Evolutionary conservation across 2,113 vertebrate species (phyloP).

Genomic region (Podarcis muralis): DNA sequence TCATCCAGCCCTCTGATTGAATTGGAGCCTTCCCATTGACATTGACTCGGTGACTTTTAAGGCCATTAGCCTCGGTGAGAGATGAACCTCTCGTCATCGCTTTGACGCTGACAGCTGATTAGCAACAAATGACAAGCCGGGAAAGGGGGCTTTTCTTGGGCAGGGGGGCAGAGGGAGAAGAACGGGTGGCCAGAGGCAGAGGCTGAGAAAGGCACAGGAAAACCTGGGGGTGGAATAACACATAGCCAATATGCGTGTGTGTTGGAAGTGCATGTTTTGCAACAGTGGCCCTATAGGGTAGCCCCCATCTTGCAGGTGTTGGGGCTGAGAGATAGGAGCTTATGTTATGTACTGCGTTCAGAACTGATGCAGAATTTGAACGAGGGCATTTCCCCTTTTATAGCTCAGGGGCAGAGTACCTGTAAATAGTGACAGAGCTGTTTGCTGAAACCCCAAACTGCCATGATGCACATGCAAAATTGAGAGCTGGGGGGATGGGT

Average conservation of each 20-base stretch:
- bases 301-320: background rate
- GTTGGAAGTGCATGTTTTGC: background rate
- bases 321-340: background rate
- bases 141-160: conserved; percentile 78
- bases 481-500: background rate
- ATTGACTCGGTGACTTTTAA: conserved; percentile 99
- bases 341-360: background rate
- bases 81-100: conserved; percentile 93
- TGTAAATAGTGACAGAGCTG: background rate
- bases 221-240: background rate
- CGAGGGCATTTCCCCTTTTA: background rate
- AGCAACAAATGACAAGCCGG: conserved; percentile 95
- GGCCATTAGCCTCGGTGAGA: conserved; percentile 96
- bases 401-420: background rate
- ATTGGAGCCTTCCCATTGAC: conserved; percentile 98
- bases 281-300: background rate
- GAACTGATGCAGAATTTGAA: background rate
- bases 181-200: background rate
- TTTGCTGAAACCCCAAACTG: background rate
- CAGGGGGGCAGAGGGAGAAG: conserved; percentile 34
- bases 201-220: background rate
- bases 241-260: background rate
- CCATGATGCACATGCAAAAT: background rate
- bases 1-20: conserved; percentile 95
- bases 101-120: conserved; percentile 96